These are phyloP conservation scores for Drosophila imparisetae DNA, from an alignment of 2,888 invertebrate genomes.

Conservation along the genomic window DNA sequence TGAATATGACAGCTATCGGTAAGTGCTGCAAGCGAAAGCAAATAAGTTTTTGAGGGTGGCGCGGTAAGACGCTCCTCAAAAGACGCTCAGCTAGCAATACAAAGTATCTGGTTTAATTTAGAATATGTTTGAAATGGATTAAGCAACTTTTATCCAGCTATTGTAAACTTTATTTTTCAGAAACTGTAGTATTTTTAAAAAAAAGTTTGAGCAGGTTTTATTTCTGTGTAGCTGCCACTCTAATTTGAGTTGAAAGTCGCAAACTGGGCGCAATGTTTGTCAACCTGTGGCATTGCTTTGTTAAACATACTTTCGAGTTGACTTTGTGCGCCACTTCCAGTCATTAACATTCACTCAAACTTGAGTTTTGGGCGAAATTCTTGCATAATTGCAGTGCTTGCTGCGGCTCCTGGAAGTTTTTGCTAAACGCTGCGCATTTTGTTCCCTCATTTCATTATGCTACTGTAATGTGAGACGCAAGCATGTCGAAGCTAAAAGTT, in stretches of 20 bases:
- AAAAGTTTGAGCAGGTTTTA: not conserved
- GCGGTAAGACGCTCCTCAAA: too few species aligned
- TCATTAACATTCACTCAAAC: constrained; percentile 69
- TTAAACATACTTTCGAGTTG: constrained; percentile 34
- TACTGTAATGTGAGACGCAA: constrained; percentile 45
- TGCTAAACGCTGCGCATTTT: constrained; percentile 43
- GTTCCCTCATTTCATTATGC: constrained; percentile 69
- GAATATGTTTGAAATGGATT: not conserved
- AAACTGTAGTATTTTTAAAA: not conserved
- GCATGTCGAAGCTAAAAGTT: constrained; percentile 53
- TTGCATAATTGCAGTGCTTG: constrained; percentile 72
- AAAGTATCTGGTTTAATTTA: too few species aligned
- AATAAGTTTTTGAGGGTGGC: not conserved
- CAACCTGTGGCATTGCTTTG: constrained; percentile 57
- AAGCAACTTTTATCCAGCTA: not conserved
- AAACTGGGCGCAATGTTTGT: constrained; percentile 44
- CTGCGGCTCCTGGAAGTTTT: constrained; percentile 32
- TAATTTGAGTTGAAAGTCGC: constrained; percentile 42
- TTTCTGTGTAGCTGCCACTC: constrained; percentile 19
- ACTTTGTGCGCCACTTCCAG: constrained; percentile 63
- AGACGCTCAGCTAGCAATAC: too few species aligned
- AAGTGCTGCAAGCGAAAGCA: too few species aligned
- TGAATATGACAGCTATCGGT: too few species aligned
- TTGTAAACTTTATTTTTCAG: too few species aligned
- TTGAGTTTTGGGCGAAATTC: constrained; percentile 59